These are phyloP conservation scores for Apamea epomidion DNA, from an alignment of 2,888 invertebrate species.

Conservation along the genomic window DNA sequence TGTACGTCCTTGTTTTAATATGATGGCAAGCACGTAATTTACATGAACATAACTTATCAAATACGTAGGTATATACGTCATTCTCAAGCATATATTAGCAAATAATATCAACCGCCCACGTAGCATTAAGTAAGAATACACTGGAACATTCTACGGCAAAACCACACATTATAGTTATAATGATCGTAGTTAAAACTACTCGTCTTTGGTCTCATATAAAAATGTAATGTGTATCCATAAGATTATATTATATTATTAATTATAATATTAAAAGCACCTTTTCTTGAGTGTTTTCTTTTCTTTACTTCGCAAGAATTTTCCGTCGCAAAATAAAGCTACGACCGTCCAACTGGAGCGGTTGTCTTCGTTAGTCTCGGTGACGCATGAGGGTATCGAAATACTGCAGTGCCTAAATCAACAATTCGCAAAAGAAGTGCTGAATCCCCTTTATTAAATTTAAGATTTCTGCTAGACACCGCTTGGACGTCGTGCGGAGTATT, in stretches of 20 bases:
- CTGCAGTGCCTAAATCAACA: slow-evolving; percentile 21
- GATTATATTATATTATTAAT: too few species aligned
- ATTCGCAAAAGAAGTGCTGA: background rate
- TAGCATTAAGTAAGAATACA: slow-evolving; percentile 8
- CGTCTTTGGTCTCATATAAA: slow-evolving; percentile 12
- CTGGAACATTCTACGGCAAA: slow-evolving; percentile 9
- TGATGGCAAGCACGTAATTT: slow-evolving; percentile 9
- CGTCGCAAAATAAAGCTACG: slow-evolving; percentile 2
- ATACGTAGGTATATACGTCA: slow-evolving; percentile 12
- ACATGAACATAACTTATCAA: slow-evolving; percentile 18
- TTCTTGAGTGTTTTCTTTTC: background rate
- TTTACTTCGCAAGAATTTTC: background rate
- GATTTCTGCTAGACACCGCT: background rate
- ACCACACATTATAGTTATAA: background rate
- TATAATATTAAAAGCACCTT: slow-evolving; percentile 12
- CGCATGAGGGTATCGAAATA: slow-evolving; percentile 13
- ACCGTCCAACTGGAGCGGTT: background rate
- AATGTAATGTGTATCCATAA: background rate
- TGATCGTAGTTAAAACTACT: background rate
- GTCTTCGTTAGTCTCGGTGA: slow-evolving; percentile 17
- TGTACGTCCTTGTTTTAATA: slow-evolving; percentile 4
- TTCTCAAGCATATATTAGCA: slow-evolving; percentile 23
- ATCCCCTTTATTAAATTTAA: background rate
- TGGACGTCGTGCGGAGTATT: background rate
- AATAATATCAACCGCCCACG: slow-evolving; percentile 24